Percentiles rank a stretch among this genome's conserved stretches.
These are phyloP conservation scores for Leptinotarsa defecta DNA, from an alignment of 1,140 invertebrate species.

Conservation along the genomic window DNA sequence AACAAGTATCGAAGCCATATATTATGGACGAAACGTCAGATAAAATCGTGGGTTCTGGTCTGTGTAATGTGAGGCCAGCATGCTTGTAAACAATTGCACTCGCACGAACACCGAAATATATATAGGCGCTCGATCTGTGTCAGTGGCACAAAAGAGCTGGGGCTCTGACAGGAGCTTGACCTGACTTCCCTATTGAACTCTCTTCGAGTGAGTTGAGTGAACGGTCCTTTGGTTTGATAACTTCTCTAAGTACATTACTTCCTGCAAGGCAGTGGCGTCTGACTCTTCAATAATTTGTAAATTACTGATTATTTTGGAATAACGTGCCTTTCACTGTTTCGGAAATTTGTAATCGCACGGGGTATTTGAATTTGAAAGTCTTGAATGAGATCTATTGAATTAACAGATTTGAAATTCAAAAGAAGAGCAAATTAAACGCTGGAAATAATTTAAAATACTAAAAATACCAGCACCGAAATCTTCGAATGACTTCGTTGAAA, in stretches of 20 bases:
- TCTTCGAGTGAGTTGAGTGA: conserved; percentile 23
- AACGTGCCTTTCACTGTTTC: no score
- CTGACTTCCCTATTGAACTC: conserved; percentile 34
- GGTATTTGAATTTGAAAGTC: no score
- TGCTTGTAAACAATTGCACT: conserved; percentile 36
- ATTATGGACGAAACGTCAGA: conserved; percentile 31
- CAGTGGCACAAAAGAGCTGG: conserved; percentile 32
- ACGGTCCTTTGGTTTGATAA: background rate
- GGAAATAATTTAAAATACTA: no score
- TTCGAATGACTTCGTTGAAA: no score
- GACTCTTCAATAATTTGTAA: no score
- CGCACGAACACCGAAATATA: conserved; percentile 35
- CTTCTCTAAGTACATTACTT: background rate
- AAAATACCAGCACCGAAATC: no score
- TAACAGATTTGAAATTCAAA: no score
- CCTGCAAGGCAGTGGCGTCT: background rate
- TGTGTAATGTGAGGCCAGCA: conserved; percentile 28
- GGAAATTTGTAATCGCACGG: no score
- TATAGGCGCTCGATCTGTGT: conserved; percentile 34
- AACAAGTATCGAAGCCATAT: conserved; percentile 37
- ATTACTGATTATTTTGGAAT: no score
- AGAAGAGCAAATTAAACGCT: no score
- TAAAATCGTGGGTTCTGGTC: conserved; percentile 27
- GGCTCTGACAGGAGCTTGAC: conserved; percentile 25
- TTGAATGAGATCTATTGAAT: no score